Percentiles rank a stretch among this genome's conserved stretches.
These are phyloP conservation scores for Drosophila acutilabella DNA, from an alignment of 2,888 invertebrate species.

Conservation along the genomic window DNA sequence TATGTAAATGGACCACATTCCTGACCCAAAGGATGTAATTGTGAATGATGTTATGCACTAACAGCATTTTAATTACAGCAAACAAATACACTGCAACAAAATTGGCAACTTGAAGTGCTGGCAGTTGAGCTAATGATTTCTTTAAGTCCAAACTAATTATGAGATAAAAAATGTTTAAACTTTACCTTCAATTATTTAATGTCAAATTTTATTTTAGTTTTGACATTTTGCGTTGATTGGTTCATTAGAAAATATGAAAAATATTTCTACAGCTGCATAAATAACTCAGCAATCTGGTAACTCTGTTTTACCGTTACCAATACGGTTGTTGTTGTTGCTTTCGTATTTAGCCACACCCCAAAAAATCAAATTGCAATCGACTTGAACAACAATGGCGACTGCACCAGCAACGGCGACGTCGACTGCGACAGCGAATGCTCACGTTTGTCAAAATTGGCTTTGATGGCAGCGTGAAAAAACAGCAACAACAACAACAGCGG, in stretches of 20 bases:
- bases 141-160: too few relatives aligned
- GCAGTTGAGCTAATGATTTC: too few relatives aligned
- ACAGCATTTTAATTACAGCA: slow-evolving; percentile 12
- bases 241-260: slow-evolving; percentile 27
- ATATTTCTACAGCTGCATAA: slow-evolving; percentile 5
- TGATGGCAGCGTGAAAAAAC: slow-evolving; percentile 40
- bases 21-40: slow-evolving; percentile 22
- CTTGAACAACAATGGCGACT: slow-evolving; percentile 23
- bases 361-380: slow-evolving; percentile 43
- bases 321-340: slow-evolving; percentile 21
- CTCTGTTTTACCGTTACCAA: slow-evolving; percentile 6
- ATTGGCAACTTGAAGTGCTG: neutral
- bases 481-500: slow-evolving; percentile 2
- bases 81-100: neutral
- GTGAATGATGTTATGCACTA: slow-evolving; percentile 6
- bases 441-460: slow-evolving; percentile 65
- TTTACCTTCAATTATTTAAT: neutral
- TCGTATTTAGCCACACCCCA: slow-evolving; percentile 54
- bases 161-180: neutral
- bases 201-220: slow-evolving; percentile 14
- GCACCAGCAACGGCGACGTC: slow-evolving; percentile 3
- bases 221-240: slow-evolving; percentile 21
- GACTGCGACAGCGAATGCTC: slow-evolving; percentile 29
- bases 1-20: slow-evolving; percentile 24
- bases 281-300: slow-evolving; percentile 25